Base-by-base conservation (phyloP, 1,140 invertebrate genomes). In the Pseudomyrmex pallidus region DNA sequence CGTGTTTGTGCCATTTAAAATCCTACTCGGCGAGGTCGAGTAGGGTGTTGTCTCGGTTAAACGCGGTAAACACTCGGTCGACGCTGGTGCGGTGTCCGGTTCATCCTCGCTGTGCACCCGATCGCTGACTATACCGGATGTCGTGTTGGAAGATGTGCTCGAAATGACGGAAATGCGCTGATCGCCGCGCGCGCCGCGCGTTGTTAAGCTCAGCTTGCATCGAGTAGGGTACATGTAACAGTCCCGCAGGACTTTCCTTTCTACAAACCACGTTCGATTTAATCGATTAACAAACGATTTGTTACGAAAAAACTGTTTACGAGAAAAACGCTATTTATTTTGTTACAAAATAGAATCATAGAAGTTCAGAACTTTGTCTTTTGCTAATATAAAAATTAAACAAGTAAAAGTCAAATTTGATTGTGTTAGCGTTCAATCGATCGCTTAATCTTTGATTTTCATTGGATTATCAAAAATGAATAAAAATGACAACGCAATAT, bases 81-180 rank as follows among this genome's bases (percentile, higher is more conserved):
- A 96, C 90, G 78, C 96, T 90, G 90, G 96, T 85, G 88, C 95
- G 87, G 90, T 97, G 94, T 98, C 97, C 78, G 97, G 95, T 93
- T 98, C 98, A 92, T 99, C 98, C 93, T 99, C 97, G 70, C 98
- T 98, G 92, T 98, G 98, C 64, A 99, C 97, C 84, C 98, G 96
- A 93, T 99, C 98, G 92, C 98, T 99, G 10, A 98, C 98, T 83
- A 99, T 99, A 63, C 98, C 98, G 7, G 98, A 98, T 2, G 98
- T 99, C 54, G 98, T 99, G 90, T 98, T 99, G 3, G 98, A 99
- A 82, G 98, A 98, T 52, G 97, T 98, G 91, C 96, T 97, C 63
- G 98, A 98, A 90, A 99, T 98, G 13, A 99, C 97, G 20, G 98
- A 99, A 90, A 98, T 97, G 84, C 98, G 95, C 92, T 98, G 97